phyloP scores from a whole-genome alignment of 1,140 invertebrate genomes.

The Drosophila sucinea region DNA sequence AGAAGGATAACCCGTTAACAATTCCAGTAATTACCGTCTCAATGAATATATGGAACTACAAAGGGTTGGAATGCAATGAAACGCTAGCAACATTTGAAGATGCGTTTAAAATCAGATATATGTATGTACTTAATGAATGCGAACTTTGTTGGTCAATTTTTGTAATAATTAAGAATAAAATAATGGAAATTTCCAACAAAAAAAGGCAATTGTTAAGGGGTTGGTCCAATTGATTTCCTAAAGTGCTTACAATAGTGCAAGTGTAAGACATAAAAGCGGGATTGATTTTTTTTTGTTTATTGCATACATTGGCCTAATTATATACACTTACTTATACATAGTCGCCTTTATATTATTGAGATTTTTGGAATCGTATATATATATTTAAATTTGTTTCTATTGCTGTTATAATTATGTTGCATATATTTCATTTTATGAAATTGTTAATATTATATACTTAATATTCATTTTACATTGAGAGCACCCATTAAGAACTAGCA shows the following conservation, averaged over 20 bases:
- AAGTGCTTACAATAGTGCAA: background rate
- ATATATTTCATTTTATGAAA: constrained; percentile 72
- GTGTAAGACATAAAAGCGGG: constrained; percentile 4
- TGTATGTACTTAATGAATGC: too few species aligned
- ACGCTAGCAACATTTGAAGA: too few species aligned
- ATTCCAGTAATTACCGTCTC: too few species aligned
- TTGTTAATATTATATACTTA: constrained; percentile 45
- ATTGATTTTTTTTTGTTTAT: constrained; percentile 31
- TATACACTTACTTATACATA: constrained; percentile 44
- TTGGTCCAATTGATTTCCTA: background rate
- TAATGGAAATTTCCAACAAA: too few species aligned
- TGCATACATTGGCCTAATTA: constrained; percentile 49
- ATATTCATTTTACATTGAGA: constrained; percentile 13
- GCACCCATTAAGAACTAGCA: constrained; percentile 8
- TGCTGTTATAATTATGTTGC: constrained; percentile 40
- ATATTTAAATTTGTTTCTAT: constrained; percentile 53
- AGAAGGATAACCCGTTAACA: too few species aligned
- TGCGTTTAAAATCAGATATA: too few species aligned
- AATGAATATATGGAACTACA: too few species aligned
- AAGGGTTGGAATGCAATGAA: too few species aligned
- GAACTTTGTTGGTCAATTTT: too few species aligned
- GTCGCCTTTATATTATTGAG: constrained; percentile 28
- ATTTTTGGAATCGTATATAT: constrained; percentile 27
- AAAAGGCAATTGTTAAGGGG: too few species aligned
- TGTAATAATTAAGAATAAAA: too few species aligned